Conservation (phyloP, 2,888 invertebrate species). For the Harmothoe impar region DNA sequence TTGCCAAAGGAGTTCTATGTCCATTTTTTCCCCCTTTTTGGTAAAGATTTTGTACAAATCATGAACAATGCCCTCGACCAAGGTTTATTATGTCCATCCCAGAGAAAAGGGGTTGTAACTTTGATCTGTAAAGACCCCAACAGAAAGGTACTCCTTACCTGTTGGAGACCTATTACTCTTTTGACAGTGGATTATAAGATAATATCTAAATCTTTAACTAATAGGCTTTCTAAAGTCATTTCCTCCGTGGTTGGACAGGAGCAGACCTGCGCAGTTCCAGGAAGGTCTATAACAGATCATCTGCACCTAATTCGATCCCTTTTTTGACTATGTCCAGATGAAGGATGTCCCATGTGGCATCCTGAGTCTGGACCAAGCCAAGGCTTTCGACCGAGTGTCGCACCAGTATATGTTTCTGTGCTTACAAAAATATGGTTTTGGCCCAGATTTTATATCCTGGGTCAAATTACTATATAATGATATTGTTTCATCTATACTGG, state of each 20-base stretch:
- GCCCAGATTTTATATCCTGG: not conserved
- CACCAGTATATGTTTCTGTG: not conserved
- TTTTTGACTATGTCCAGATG: not conserved
- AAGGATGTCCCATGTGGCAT: slow-evolving; percentile 20
- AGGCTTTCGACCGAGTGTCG: slow-evolving; percentile 42
- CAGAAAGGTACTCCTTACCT: not conserved
- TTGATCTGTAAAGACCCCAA: not conserved
- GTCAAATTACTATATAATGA: not conserved
- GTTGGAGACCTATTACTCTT: slow-evolving; percentile 42
- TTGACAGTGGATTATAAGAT: slow-evolving; percentile 43
- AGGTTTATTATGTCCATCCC: not conserved
- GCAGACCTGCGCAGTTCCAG: slow-evolving; percentile 29
- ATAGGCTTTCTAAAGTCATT: not conserved
- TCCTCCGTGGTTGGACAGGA: not conserved
- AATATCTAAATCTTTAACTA: not conserved
- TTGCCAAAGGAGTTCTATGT: slow-evolving; percentile 37
- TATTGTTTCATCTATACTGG: not conserved
- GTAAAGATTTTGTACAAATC: not conserved
- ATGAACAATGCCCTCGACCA: not conserved
- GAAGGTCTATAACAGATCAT: slow-evolving; percentile 8
- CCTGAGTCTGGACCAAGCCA: not conserved
- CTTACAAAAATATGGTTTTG: not conserved
- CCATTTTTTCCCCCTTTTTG: slow-evolving; percentile 7
- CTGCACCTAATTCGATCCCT: not conserved
- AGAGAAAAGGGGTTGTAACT: not conserved